Base-by-base conservation (phyloP, 2,888 invertebrate genomes). In the Stenotaenia linearis region DNA sequence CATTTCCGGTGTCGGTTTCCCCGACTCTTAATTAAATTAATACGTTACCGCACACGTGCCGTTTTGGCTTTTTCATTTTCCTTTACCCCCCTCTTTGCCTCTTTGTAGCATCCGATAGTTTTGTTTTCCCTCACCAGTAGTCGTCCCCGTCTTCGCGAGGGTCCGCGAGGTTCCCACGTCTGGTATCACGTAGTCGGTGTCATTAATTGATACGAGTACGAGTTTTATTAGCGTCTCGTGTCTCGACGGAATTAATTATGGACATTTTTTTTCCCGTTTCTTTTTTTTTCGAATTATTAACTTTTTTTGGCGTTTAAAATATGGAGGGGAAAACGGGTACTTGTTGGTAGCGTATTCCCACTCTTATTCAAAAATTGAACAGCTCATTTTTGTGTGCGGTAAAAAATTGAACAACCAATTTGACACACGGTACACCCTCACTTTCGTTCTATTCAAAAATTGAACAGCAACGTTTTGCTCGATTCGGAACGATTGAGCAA, bases 381-480 rank as follows among this genome's bases (percentile, higher is more conserved):
- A 10, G 28, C 61, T 61, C 61, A 61, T 61, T 61, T 61, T 15
- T 61, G 61, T 25, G 25, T 61, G 28, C 25, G 28, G 61, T 61
- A 61, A 61, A 61, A 61, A 61, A 61, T 61, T 61, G 61, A 61
- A 61, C 25, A 61, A 28, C 23, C 61, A 61, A 25, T 61, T 61
- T 61, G 61, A 61, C 61, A 61, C 61, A 23, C 61, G 28, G 61
- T 61, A 61, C 61, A 61, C 61, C 28, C 25, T 61, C 45, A 61
- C 61, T 61, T 61, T 61, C 61, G 15, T 61, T 61, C 61, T 61
- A 61, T 61, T 61, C 61, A 61, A 61, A 61, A 61, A 61, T 61
- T 61, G 61, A 61, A 61, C 61, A 61, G 25, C 25, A 61, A 3
- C 61, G 61, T 61, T 61, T 61, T 61, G 61, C 61, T 61, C 61